phyloP scores from a whole-genome alignment of 2,113 vertebrate species.

The Gymnarchus niloticus region DNA sequence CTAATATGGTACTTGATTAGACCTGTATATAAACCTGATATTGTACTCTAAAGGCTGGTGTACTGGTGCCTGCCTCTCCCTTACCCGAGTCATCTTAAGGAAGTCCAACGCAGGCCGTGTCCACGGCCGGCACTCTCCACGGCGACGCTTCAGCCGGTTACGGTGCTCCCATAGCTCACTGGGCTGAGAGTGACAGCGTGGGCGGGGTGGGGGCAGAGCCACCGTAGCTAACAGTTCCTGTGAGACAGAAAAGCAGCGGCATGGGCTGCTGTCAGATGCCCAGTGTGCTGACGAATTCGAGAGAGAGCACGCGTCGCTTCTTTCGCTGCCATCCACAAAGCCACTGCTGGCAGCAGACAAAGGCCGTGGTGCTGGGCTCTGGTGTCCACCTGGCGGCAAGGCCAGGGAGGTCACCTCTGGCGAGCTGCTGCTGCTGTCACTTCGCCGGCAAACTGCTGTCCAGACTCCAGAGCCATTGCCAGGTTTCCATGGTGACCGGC shows the following conservation, averaged over 20 bases:
- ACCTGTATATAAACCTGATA: neutral
- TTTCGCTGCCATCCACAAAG: constrained; percentile 51
- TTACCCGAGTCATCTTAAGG: constrained; percentile 73
- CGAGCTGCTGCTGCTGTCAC: constrained; percentile 52
- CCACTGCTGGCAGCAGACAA: constrained; percentile 65
- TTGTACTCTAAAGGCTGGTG: neutral
- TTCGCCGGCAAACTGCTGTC: constrained; percentile 61
- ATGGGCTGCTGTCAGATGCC: constrained; percentile 46
- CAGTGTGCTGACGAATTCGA: neutral
- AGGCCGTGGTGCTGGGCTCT: constrained; percentile 44
- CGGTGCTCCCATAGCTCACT: constrained; percentile 62
- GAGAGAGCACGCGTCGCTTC: constrained; percentile 22
- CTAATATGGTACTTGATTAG: no score
- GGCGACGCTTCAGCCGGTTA: constrained; percentile 59
- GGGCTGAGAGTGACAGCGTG: constrained; percentile 65
- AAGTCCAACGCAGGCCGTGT: constrained; percentile 68
- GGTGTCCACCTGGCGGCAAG: constrained; percentile 21
- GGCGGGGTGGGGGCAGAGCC: constrained; percentile 53
- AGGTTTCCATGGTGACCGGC: constrained; percentile 59
- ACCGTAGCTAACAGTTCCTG: constrained; percentile 50
- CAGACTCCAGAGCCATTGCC: constrained; percentile 62
- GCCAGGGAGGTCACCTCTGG: constrained; percentile 44
- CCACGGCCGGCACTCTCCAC: constrained; percentile 62
- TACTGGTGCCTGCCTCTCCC: constrained; percentile 19
- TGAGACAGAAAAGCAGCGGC: constrained; percentile 63